Evolutionary conservation across 2,113 vertebrate genomes (phyloP).

Genomic region (Limnothrissa miodon): DNA sequence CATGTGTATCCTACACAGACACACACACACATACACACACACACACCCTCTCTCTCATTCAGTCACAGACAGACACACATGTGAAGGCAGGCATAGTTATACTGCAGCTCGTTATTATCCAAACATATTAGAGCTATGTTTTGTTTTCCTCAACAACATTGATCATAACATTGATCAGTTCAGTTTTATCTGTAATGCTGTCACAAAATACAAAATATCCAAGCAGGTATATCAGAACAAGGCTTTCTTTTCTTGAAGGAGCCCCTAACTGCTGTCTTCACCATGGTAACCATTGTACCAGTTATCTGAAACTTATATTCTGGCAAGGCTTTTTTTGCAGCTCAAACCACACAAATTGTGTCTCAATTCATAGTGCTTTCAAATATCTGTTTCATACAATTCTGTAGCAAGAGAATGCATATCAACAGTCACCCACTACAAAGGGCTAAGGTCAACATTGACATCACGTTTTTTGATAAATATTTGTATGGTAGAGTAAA

Average conservation of each 20-base stretch:
- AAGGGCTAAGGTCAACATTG: background rate
- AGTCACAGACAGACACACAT: background rate
- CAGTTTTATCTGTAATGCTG: background rate
- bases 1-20: background rate
- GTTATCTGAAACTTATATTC: background rate
- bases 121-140: background rate
- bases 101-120: constrained; percentile 32
- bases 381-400: background rate
- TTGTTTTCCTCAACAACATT: background rate
- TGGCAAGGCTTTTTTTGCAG: background rate
- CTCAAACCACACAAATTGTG: background rate
- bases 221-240: background rate
- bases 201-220: background rate
- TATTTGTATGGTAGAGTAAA: background rate
- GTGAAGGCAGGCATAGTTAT: background rate
- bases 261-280: background rate
- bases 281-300: background rate
- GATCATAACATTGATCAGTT: background rate
- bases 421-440: background rate
- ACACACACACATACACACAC: background rate
- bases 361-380: constrained; percentile 6
- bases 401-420: constrained; percentile 13
- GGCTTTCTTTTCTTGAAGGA: background rate
- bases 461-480: background rate
- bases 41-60: background rate